These are phyloP conservation scores for Myoxocephalus aenaeus DNA, from an alignment of 2,797 vertebrate genomes.

Conservation along the genomic window DNA sequence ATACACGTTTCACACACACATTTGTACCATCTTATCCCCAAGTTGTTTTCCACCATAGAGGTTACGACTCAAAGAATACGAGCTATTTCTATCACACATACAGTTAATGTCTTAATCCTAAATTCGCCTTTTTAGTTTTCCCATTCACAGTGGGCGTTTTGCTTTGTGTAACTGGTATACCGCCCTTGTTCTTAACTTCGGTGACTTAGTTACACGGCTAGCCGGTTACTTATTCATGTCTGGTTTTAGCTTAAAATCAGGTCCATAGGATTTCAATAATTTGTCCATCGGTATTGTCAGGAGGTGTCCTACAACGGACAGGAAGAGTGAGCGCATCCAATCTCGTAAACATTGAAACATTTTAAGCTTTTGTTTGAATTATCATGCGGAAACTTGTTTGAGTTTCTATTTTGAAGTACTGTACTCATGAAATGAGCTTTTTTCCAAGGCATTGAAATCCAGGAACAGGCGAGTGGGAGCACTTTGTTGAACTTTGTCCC, in stretches of 20 bases:
- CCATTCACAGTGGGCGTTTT: conserved; percentile 60
- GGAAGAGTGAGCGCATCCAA: conserved; percentile 46
- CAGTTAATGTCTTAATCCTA: conserved; percentile 72
- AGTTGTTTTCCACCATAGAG: conserved; percentile 43
- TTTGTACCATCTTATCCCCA: conserved; percentile 28
- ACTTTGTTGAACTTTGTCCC: conserved; percentile 69
- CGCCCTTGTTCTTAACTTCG: conserved; percentile 50
- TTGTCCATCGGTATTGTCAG: conserved; percentile 49
- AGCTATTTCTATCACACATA: conserved; percentile 49
- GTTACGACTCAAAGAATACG: conserved; percentile 46
- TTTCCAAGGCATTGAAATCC: conserved; percentile 81
- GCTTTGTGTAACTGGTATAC: conserved; percentile 56
- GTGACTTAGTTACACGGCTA: conserved; percentile 60
- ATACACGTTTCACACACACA: conserved; percentile 24
- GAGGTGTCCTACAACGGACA: conserved; percentile 46
- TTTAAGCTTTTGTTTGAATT: conserved; percentile 57
- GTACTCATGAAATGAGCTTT: conserved; percentile 88
- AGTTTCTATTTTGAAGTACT: conserved; percentile 84
- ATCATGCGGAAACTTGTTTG: conserved; percentile 75
- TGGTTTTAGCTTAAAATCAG: conserved; percentile 67
- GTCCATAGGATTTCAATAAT: conserved; percentile 73
- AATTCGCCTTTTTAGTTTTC: conserved; percentile 62
- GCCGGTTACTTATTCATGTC: conserved; percentile 54
- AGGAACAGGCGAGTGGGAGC: conserved; percentile 74
- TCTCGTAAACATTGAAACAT: conserved; percentile 63